Percentiles rank a stretch among this genome's conserved stretches.
Conservation (phyloP, 2,797 vertebrate species). For the Monodelphis domestica region DNA sequence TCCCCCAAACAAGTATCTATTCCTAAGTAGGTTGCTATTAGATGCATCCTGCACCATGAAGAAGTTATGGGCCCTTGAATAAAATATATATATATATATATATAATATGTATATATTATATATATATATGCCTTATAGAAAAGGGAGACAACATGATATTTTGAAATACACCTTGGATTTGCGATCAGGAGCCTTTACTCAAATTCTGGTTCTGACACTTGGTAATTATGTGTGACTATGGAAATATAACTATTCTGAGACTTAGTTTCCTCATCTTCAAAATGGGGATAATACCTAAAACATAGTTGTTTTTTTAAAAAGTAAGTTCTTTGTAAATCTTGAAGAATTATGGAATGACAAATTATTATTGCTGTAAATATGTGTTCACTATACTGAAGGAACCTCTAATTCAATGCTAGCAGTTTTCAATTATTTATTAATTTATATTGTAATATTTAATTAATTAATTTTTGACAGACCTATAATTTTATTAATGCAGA, state of each 20-base stretch:
- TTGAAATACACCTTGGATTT: background rate
- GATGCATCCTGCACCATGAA: background rate
- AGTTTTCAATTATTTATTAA: background rate
- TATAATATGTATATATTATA: no score
- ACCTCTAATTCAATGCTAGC: background rate
- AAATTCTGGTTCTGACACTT: background rate
- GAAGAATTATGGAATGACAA: background rate
- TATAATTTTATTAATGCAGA: no score
- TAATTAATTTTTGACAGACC: no score
- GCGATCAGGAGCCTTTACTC: background rate
- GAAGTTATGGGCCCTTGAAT: background rate
- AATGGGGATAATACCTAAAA: background rate
- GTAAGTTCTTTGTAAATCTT: background rate
- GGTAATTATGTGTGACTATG: background rate
- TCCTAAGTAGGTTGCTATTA: background rate
- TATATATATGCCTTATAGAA: background rate
- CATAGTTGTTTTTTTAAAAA: background rate
- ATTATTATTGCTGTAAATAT: background rate
- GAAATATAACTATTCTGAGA: background rate
- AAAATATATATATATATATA: no score
- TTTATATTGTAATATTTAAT: no score
- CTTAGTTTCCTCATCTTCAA: background rate
- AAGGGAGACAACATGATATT: background rate
- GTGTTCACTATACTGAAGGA: background rate
- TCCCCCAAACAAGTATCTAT: conserved; percentile 50